phyloP scores from a whole-genome alignment of 2,888 invertebrate species.

The Charanyca ferruginea region DNA sequence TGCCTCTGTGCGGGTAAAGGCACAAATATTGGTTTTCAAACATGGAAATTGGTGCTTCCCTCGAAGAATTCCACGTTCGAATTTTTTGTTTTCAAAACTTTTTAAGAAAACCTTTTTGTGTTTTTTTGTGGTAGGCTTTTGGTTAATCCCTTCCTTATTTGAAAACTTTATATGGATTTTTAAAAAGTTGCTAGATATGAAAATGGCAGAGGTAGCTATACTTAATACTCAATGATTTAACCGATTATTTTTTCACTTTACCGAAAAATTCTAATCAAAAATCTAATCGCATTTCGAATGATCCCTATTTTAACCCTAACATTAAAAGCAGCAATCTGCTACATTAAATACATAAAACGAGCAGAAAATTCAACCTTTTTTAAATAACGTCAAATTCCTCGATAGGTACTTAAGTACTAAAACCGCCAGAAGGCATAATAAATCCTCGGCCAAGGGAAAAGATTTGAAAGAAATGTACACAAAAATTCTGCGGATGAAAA shows the following conservation, averaged over 20 bases:
- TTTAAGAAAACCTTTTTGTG: slow-evolving; percentile 14
- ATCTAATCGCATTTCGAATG: background rate
- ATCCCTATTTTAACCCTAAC: background rate
- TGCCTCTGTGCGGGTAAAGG: slow-evolving; percentile 61
- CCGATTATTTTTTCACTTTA: no score
- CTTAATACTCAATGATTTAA: no score
- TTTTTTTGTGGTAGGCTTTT: background rate
- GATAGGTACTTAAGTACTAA: slow-evolving; percentile 15
- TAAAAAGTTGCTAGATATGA: background rate
- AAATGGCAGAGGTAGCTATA: no score
- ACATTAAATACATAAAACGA: slow-evolving; percentile 7
- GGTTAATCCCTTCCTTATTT: slow-evolving; percentile 22
- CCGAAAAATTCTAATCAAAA: no score
- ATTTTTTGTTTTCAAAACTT: slow-evolving; percentile 27
- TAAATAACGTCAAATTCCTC: slow-evolving; percentile 22
- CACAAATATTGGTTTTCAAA: slow-evolving; percentile 60
- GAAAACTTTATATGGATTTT: background rate
- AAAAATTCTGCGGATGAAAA: slow-evolving; percentile 37
- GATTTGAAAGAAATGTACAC: slow-evolving; percentile 35
- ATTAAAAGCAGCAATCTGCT: background rate
- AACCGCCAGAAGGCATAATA: slow-evolving; percentile 35
- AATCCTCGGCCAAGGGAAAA: slow-evolving; percentile 25
- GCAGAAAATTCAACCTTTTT: slow-evolving; percentile 18
- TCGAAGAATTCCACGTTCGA: slow-evolving; percentile 26
- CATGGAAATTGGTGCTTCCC: slow-evolving; percentile 52